These are phyloP conservation scores for Apogon talboti DNA, from an alignment of 2,797 vertebrate species.

Conservation along the genomic window DNA sequence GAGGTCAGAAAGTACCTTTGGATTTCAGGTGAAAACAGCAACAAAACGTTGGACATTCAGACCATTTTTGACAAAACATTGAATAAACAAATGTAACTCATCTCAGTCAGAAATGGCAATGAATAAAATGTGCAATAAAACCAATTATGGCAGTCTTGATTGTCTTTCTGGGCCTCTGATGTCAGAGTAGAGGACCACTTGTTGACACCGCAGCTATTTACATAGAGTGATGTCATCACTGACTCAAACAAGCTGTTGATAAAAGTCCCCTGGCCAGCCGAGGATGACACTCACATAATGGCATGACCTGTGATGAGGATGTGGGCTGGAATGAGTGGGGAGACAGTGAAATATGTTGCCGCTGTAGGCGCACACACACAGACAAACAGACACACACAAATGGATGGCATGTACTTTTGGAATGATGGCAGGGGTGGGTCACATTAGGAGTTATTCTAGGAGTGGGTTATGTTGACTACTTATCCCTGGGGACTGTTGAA, in stretches of 20 bases:
- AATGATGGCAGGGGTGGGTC: constrained; percentile 70
- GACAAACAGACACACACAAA: constrained; percentile 23
- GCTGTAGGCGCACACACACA: constrained; percentile 7
- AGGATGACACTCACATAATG: constrained; percentile 59
- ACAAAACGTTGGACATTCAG: constrained; percentile 40
- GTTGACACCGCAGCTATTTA: constrained; percentile 52
- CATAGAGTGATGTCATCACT: constrained; percentile 56
- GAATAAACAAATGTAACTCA: constrained; percentile 36
- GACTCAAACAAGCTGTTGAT: constrained; percentile 50
- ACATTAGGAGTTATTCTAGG: constrained; percentile 62
- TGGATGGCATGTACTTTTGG: constrained; percentile 58
- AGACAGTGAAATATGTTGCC: constrained; percentile 33
- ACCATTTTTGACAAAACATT: constrained; percentile 34
- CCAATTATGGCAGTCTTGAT: constrained; percentile 53
- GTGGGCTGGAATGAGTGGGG: constrained; percentile 68
- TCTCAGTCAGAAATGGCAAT: constrained; percentile 56
- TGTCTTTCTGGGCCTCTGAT: constrained; percentile 40
- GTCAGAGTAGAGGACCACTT: constrained; percentile 34
- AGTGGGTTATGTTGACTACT: constrained; percentile 29
- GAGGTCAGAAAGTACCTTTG: constrained; percentile 39
- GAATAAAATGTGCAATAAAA: constrained; percentile 64
- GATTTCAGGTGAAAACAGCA: constrained; percentile 52
- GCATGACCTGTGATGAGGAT: constrained; percentile 54
- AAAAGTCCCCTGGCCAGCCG: constrained; percentile 51
- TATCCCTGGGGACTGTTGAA: constrained; percentile 18